Base-by-base conservation (phyloP, 2,888 invertebrate genomes). In the Apomyelois bistriatella region DNA sequence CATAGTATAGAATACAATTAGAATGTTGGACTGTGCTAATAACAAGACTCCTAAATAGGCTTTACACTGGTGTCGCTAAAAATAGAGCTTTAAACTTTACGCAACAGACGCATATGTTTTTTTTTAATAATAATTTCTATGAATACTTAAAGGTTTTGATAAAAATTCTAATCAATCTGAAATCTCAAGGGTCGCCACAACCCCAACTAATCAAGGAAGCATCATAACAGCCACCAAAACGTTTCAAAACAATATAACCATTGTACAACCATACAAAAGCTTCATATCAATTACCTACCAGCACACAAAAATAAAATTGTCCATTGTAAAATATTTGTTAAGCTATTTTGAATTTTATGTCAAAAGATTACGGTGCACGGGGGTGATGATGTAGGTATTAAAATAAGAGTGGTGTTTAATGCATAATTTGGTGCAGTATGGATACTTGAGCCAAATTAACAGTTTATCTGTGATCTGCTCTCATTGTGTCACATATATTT, bases 361-460 rank as follows among this genome's bases (percentile, higher is more conserved):
- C 4, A 3, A 61, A 54, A n/a, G 10, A 37, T 63, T 60, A 35
- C 52, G 51, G 0, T 15, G 56, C 15, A 9, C 53, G 58, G 54
- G 37, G 37, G 48, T 52, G 43, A 53, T 52, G 28, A 16, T 42
- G 53, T 35, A 13, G n/a, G 9, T 8, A 5, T 22, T 5, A 51
- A 32, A 51, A 42, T 55, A 54, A 59, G 65, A 55, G 64, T 61
- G 51, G 66, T 68, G 60, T 67, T 61, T 52, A 53, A 64, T 65
- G 71, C 67, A 68, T 78, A 72, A 71, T 82, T 82, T 63, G 73
- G 70, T 75, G 71, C 77, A 65, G 66, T 79, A 78, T 76, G 66
- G 81, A 84, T 84, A 85, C 84, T 86, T 81, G 83, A 82, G 83
- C 80, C 76, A 86, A 87, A 88, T 89, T 86, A 87, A 85, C 85